Evolutionary conservation across 2,113 vertebrate species (phyloP).

Genomic region (Ptyas mucosa): DNA sequence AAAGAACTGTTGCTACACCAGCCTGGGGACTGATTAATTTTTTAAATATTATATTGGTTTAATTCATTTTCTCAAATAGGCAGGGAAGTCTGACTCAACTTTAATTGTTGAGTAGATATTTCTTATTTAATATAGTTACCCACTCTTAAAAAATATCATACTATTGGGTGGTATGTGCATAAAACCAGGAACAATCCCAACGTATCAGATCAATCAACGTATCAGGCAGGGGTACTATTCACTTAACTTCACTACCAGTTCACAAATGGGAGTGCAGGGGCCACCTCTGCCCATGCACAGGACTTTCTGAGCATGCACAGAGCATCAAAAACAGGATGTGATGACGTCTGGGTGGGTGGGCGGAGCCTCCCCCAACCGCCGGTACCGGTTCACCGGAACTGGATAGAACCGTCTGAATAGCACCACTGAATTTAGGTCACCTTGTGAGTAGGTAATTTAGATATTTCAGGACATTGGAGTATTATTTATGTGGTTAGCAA

Average conservation of each 20-base stretch:
- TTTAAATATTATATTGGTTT: slow-evolving; percentile 50
- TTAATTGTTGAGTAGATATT: not conserved
- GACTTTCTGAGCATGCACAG: too few relatives aligned
- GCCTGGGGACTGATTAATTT: slow-evolving; percentile 44
- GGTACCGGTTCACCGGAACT: too few relatives aligned
- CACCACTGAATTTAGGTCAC: not conserved
- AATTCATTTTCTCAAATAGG: slow-evolving; percentile 32
- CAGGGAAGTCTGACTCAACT: not conserved
- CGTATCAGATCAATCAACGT: not conserved
- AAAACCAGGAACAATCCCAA: not conserved
- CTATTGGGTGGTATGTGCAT: not conserved
- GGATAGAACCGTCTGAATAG: too few relatives aligned
- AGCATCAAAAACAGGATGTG: too few relatives aligned
- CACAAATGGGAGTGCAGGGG: too few relatives aligned
- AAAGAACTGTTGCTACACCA: slow-evolving; percentile 46
- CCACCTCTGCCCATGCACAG: too few relatives aligned
- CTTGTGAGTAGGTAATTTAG: not conserved
- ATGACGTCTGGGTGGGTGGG: too few relatives aligned
- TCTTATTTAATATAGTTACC: not conserved
- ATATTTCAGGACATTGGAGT: not conserved
- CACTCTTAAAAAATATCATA: not conserved
- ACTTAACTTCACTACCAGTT: too few relatives aligned
- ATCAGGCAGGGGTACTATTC: too few relatives aligned
- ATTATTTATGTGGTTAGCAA: not conserved
- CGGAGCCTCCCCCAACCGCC: too few relatives aligned